A percentile compares a stretch with the other conserved stretches of the same genome.
Conservation (phyloP, 2,113 vertebrate genomes). For the Gnathonemus echidnorhynchus region DNA sequence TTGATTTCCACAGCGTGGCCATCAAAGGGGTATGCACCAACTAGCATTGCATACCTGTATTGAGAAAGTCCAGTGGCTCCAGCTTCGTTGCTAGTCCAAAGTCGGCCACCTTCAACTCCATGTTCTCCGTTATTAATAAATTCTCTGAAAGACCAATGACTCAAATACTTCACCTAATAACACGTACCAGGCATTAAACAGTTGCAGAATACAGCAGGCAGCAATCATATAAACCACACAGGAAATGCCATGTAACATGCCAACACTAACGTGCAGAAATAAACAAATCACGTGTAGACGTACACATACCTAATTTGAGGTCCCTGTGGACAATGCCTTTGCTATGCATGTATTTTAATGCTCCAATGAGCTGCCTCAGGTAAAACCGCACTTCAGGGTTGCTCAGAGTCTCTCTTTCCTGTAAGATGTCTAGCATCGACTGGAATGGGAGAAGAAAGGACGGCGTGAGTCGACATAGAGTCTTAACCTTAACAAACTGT, state of each 20-base stretch:
- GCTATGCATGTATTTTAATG: constrained; percentile 76
- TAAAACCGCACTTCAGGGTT: constrained; percentile 83
- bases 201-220: neutral
- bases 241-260: neutral
- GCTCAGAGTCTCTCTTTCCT: constrained; percentile 74
- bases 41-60: no score
- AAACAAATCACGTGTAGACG: neutral
- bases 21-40: no score
- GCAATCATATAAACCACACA: neutral
- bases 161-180: neutral
- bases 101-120: no score
- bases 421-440: constrained; percentile 81
- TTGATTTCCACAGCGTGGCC: no score
- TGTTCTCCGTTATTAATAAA: no score
- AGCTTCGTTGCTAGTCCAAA: no score
- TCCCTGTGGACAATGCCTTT: constrained; percentile 80
- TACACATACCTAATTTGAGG: constrained; percentile 65
- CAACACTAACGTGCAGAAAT: neutral
- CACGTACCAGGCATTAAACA: neutral
- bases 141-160: neutral
- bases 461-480: neutral
- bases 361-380: constrained; percentile 77
- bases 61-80: no score
- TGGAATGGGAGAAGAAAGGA: constrained; percentile 34
- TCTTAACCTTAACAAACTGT: neutral